A percentile compares a stretch with the other conserved stretches of the same genome.
phyloP scores from a whole-genome alignment of 2,113 vertebrate genomes.

The Neolamprologus toae region DNA sequence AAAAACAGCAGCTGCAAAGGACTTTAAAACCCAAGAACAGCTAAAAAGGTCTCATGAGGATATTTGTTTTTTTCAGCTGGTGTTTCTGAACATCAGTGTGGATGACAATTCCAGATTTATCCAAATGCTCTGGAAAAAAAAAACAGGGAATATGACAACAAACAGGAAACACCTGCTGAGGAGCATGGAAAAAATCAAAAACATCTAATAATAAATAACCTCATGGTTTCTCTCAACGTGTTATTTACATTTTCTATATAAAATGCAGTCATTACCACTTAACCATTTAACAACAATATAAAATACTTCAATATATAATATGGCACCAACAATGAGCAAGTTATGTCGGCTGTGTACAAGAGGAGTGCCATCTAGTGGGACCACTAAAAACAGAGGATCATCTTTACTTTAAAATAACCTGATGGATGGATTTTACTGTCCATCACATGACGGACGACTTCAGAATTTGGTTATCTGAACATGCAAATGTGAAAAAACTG shows the following conservation, averaged over 20 bases:
- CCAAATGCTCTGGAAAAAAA: background rate
- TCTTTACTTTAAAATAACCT: background rate
- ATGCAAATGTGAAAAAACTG: background rate
- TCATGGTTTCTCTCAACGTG: accelerated
- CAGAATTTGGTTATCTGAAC: background rate
- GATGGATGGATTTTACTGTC: background rate
- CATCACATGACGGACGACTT: background rate
- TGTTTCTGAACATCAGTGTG: background rate
- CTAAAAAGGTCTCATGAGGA: background rate
- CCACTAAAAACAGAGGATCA: background rate
- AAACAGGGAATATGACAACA: background rate
- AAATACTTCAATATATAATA: background rate
- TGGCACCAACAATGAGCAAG: background rate
- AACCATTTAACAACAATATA: background rate
- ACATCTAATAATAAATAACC: background rate
- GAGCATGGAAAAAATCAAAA: background rate
- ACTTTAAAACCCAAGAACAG: background rate
- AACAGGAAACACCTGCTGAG: background rate
- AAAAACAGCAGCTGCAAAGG: background rate
- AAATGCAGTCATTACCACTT: background rate
- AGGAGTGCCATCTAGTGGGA: conserved; percentile 39
- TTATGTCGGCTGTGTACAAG: background rate
- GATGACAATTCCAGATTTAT: background rate
- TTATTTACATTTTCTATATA: background rate
- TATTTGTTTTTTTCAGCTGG: background rate